These are phyloP conservation scores for zebrafish (Danio rerio) DNA, from an alignment of 2,113 vertebrate species.

Conservation along the genomic window GRCz12tu NC_133192.1:36900501-36901000, in stretches of 20 bases:
- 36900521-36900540: no score
- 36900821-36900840: slow-evolving; percentile 24
- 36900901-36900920: slow-evolving; percentile 48
- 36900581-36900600: no score
- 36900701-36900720: background rate
- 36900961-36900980: slow-evolving; percentile 44
- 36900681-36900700: background rate
- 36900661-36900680: background rate
- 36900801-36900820: slow-evolving; percentile 12
- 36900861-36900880: slow-evolving; percentile 39
- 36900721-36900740: background rate
- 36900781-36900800: slow-evolving; percentile 2
- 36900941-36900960: slow-evolving; percentile 47
- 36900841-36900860: slow-evolving; percentile 47
- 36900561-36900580: no score
- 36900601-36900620: no score
- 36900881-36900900: slow-evolving; percentile 21
- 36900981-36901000: slow-evolving; percentile 33
- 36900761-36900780: background rate
- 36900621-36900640: background rate
- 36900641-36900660: background rate
- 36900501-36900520: no score
- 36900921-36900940: slow-evolving; percentile 50
- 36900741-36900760: background rate
- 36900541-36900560: no score